Conservation (phyloP, 2,113 vertebrate species). For the Clarias macrocephalus region DNA sequence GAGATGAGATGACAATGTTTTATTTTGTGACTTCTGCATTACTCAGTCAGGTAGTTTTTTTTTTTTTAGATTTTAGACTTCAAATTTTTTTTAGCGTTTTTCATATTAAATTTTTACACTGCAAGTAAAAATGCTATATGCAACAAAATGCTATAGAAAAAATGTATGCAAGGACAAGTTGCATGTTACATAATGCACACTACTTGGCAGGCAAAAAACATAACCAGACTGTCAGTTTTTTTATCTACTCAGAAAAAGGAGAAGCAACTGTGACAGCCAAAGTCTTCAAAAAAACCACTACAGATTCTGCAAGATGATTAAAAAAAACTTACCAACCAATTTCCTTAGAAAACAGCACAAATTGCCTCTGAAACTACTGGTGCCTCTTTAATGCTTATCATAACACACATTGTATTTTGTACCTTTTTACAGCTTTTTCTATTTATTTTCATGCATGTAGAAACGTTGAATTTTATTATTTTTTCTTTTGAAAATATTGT, state of each 20-base stretch:
- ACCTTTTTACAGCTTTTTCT: neutral
- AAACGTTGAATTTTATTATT: neutral
- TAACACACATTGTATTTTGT: neutral
- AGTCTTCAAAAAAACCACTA: neutral
- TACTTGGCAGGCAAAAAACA: neutral
- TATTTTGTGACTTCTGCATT: neutral
- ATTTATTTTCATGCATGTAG: neutral
- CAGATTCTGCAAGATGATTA: neutral
- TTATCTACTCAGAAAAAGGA: neutral
- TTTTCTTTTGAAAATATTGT: neutral
- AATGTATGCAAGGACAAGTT: neutral
- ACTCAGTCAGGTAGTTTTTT: neutral
- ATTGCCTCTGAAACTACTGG: neutral
- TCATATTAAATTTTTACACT: neutral
- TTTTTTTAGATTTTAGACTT: neutral
- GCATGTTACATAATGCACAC: neutral
- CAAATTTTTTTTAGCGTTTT: neutral
- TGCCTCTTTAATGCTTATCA: neutral
- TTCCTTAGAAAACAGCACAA: neutral
- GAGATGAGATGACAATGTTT: neutral
- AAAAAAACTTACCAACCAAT: neutral
- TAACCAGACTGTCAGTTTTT: neutral
- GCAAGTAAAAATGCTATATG: neutral
- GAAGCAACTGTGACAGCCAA: neutral
- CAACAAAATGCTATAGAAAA: neutral